Evolutionary conservation across 2,888 invertebrate genomes (phyloP).

Genomic region (Stenurella melanura): DNA sequence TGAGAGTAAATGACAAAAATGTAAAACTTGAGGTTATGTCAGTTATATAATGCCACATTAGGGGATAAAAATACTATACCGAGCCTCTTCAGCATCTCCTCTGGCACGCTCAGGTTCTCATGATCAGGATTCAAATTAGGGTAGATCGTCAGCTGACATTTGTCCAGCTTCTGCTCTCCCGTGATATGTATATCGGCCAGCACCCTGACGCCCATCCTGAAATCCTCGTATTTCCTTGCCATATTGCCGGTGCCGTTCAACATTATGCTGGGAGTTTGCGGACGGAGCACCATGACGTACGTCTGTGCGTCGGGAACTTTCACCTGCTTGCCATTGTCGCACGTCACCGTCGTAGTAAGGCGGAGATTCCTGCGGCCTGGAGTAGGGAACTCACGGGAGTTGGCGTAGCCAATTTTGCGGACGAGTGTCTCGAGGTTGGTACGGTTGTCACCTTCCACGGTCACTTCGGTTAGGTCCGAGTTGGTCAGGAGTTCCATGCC

Average conservation of each 20-base stretch:
- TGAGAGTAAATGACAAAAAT: too few species aligned
- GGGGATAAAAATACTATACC: conserved; percentile 74
- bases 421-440: conserved; percentile 91
- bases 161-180: conserved; percentile 85
- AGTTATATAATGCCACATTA: too few species aligned
- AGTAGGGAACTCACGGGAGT: conserved; percentile 94
- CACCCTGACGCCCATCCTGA: conserved; percentile 90
- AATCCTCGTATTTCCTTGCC: conserved; percentile 89
- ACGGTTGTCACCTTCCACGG: conserved; percentile 92
- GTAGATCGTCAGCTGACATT: conserved; percentile 95
- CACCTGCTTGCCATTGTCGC: conserved; percentile 76
- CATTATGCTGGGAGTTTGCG: conserved; percentile 88
- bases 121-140: conserved; percentile 97
- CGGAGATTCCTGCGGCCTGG: conserved; percentile 93
- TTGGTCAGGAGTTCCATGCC: conserved; percentile 86
- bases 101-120: conserved; percentile 89
- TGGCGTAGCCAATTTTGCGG: conserved; percentile 92
- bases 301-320: conserved; percentile 85
- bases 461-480: conserved; percentile 89
- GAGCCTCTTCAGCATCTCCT: conserved; percentile 81
- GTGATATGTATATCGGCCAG: conserved; percentile 90
- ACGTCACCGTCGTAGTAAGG: conserved; percentile 85
- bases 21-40: too few species aligned
- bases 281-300: conserved; percentile 90
- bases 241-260: conserved; percentile 88